These are phyloP conservation scores for Crotalus helleri DNA, from an alignment of 2,113 vertebrate genomes.

Conservation along the genomic window DNA sequence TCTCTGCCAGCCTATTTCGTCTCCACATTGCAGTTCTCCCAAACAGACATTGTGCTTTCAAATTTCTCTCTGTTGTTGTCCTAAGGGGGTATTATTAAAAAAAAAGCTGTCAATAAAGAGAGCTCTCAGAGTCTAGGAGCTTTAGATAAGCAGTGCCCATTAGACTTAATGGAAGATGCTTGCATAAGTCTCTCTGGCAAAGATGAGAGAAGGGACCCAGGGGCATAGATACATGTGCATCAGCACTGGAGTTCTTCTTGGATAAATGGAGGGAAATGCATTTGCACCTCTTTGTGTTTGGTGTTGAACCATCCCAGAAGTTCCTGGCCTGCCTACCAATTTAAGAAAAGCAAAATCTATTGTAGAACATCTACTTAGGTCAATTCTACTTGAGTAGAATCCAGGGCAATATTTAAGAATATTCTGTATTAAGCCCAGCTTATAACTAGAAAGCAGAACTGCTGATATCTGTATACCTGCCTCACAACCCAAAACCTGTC, in stretches of 20 bases:
- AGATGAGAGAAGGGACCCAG: slow-evolving; percentile 15
- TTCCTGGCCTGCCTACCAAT: neutral
- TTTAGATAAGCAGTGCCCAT: slow-evolving; percentile 39
- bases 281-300: neutral
- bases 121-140: slow-evolving; percentile 1
- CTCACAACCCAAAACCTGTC: neutral
- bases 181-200: slow-evolving; percentile 22
- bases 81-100: neutral
- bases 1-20: neutral
- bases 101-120: slow-evolving; percentile 11
- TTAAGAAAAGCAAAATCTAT: slow-evolving; percentile 19
- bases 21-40: neutral
- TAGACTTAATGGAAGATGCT: slow-evolving; percentile 31
- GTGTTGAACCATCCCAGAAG: neutral
- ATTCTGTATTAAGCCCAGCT: neutral
- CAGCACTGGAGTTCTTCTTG: slow-evolving; percentile 1
- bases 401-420: neutral
- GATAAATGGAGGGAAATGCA: slow-evolving; percentile 4
- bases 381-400: neutral
- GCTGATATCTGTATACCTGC: neutral
- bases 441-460: neutral
- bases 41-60: slow-evolving; percentile 1
- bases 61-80: slow-evolving; percentile 16
- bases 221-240: neutral
- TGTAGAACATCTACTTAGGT: neutral